phyloP scores from a whole-genome alignment of 2,797 vertebrate genomes.

The Pogoniulus pusillus region DNA sequence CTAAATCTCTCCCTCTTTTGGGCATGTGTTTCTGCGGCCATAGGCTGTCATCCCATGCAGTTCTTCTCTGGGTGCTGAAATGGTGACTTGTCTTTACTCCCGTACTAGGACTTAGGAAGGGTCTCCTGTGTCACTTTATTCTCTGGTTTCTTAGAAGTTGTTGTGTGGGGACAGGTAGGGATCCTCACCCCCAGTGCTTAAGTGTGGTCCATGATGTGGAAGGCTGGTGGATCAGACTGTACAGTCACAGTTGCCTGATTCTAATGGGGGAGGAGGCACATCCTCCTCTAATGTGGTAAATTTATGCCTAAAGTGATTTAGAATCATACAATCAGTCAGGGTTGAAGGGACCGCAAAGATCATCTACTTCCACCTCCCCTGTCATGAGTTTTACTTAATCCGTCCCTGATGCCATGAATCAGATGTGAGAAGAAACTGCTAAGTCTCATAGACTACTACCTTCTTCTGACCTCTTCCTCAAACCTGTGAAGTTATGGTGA shows the following conservation, averaged over 20 bases:
- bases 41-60: rapidly evolving
- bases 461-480: neutral
- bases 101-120: neutral
- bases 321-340: no score
- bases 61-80: neutral
- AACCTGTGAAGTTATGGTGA: neutral
- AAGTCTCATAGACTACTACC: neutral
- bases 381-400: neutral
- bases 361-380: no score
- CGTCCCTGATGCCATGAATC: neutral
- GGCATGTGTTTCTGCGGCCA: neutral
- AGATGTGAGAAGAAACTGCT: neutral
- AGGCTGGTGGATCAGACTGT: neutral
- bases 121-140: neutral
- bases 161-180: rapidly evolving
- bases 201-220: rapidly evolving
- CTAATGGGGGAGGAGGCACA: neutral
- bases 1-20: neutral
- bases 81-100: neutral
- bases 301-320: neutral
- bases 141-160: neutral
- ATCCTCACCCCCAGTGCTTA: neutral
- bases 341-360: no score
- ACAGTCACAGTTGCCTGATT: neutral
- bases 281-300: neutral